phyloP scores from a whole-genome alignment of 2,888 invertebrate species.

The Hirtodrosophila duncani region DNA sequence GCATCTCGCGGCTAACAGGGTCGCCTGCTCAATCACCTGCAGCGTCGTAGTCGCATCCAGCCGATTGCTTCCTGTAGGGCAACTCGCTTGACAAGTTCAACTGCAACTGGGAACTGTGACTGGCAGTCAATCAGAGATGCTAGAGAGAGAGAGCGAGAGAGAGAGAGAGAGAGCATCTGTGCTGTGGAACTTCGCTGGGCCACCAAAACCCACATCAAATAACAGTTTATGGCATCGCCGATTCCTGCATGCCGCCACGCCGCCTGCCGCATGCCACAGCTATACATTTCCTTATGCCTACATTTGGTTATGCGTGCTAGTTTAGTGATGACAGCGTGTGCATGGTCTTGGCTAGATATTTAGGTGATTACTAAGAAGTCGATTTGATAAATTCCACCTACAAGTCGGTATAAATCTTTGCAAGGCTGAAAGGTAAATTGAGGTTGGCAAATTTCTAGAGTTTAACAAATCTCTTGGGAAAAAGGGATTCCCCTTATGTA shows the following conservation, averaged over 20 bases:
- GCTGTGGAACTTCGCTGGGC: slow-evolving; percentile 10
- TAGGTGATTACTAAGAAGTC: too few species aligned
- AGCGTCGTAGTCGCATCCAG: background rate
- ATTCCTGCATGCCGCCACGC: slow-evolving; percentile 17
- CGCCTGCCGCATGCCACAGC: slow-evolving; percentile 31
- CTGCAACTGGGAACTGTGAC: too few species aligned
- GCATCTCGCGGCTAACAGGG: slow-evolving; percentile 9
- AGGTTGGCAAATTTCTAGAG: too few species aligned
- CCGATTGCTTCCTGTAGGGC: slow-evolving; percentile 9
- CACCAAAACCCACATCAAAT: slow-evolving; percentile 60
- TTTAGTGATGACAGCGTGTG: too few species aligned
- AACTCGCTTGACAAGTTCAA: background rate
- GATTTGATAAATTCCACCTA: too few species aligned
- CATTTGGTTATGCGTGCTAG: too few species aligned
- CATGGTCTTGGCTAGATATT: too few species aligned
- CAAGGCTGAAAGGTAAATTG: too few species aligned
- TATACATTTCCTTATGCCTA: slow-evolving; percentile 45
- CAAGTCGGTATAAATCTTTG: too few species aligned
- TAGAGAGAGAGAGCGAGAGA: background rate
- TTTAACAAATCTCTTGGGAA: too few species aligned
- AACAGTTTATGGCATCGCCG: slow-evolving; percentile 60
- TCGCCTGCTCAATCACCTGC: slow-evolving; percentile 37
- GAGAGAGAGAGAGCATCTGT: slow-evolving; percentile 31
- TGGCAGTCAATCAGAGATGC: too few species aligned
- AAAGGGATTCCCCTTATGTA: too few species aligned